Conservation (phyloP, 2,888 invertebrate species). For the Lasius platythorax region DNA sequence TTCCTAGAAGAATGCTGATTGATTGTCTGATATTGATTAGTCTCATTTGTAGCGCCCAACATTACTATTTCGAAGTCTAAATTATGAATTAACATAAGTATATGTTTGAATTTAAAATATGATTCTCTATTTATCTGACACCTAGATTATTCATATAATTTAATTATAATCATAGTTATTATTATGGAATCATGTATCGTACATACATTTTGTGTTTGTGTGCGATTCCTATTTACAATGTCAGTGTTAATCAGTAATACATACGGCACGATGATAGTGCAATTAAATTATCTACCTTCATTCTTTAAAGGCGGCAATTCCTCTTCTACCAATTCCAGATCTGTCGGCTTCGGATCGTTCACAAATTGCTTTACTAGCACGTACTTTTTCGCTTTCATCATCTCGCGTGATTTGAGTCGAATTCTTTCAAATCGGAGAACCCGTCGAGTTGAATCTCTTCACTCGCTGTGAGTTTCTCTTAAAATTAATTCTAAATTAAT, state of each 20-base stretch:
- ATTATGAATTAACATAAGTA: neutral
- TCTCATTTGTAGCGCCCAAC: neutral
- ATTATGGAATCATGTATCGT: neutral
- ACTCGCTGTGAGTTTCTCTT: neutral
- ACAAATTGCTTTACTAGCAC: conserved; percentile 89
- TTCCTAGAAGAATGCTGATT: no score
- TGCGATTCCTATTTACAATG: neutral
- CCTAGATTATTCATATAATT: neutral
- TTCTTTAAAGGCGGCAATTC: conserved; percentile 89
- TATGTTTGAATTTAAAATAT: neutral
- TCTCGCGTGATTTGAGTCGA: conserved; percentile 69
- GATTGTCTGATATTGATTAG: neutral
- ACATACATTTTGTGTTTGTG: neutral
- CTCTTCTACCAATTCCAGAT: conserved; percentile 90
- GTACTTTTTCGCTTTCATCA: conserved; percentile 89
- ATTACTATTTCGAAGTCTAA: neutral
- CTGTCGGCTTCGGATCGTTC: conserved; percentile 89
- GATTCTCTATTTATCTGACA: neutral
- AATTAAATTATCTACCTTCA: conserved; percentile 87
- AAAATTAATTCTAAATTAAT: no score
- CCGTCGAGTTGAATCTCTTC: neutral
- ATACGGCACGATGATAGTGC: neutral
- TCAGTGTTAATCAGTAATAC: neutral
- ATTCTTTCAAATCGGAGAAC: neutral
- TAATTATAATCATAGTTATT: neutral